Percentiles rank a stretch among this genome's conserved stretches.
Conservation (phyloP, 2,888 invertebrate genomes). For the Heterodera filipjevi region DNA sequence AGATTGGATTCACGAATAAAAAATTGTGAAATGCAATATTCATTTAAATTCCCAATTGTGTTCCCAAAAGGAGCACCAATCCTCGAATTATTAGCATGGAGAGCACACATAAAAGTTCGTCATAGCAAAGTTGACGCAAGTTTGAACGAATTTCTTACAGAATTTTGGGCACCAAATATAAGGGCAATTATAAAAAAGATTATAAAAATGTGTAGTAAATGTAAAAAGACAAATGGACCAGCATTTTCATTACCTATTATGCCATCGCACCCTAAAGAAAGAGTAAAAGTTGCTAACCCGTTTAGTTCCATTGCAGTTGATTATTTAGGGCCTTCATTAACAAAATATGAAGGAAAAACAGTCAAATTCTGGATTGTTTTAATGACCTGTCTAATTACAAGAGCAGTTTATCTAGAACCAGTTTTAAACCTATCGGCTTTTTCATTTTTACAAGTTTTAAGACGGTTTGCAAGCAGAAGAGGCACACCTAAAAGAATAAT, state of each 20-base stretch:
- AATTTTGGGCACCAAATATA: conserved; percentile 61
- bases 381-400: conserved; percentile 66
- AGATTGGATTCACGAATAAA: neutral
- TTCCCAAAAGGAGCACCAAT: neutral
- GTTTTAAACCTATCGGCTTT: conserved; percentile 54
- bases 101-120: conserved; percentile 45
- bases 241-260: conserved; percentile 53
- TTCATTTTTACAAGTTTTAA: conserved; percentile 57
- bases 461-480: no score
- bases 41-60: neutral
- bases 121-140: conserved; percentile 50
- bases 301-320: conserved; percentile 64
- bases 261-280: conserved; percentile 61
- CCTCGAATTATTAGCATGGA: no score
- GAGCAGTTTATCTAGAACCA: conserved; percentile 66
- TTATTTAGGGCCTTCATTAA: conserved; percentile 65
- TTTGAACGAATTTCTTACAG: conserved; percentile 40
- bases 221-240: conserved; percentile 48
- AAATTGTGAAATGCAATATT: neutral
- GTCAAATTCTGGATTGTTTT: conserved; percentile 62
- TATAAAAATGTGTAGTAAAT: conserved; percentile 55
- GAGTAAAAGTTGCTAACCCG: conserved; percentile 53
- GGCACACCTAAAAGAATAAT: conserved; percentile 56
- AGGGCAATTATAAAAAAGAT: conserved; percentile 45
- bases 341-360: neutral